Percentiles rank a stretch among this genome's conserved stretches.
phyloP scores from a whole-genome alignment of 2,113 vertebrate species.

The Sterrhoptilus dennistouni region DNA sequence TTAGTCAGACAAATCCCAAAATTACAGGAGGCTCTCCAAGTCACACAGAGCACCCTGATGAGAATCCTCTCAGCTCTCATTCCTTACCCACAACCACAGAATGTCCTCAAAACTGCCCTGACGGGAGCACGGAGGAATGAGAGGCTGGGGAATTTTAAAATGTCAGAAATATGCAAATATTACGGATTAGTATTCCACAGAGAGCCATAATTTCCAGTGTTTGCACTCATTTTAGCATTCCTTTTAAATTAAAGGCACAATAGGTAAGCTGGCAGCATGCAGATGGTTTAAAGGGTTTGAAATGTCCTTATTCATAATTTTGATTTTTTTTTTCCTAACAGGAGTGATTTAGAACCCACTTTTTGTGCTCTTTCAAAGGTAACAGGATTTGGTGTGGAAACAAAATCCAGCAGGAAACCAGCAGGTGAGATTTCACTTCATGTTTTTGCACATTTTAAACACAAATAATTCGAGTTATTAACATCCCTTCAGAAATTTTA shows the following conservation, averaged over 20 bases:
- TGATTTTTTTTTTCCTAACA: background rate
- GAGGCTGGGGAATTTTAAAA: constrained; percentile 11
- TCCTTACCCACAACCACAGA: background rate
- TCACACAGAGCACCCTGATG: background rate
- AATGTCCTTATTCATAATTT: background rate
- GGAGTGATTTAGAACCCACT: background rate
- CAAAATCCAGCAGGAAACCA: background rate
- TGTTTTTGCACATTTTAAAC: background rate
- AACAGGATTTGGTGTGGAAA: background rate
- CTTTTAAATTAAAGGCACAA: constrained; percentile 59
- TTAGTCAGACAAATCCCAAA: background rate
- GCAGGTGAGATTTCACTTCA: constrained; percentile 2
- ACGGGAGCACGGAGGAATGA: background rate
- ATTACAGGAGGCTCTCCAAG: background rate
- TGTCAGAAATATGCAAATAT: constrained; percentile 38
- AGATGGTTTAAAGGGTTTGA: constrained; percentile 35
- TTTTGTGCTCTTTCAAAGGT: constrained; percentile 7
- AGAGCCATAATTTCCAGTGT: constrained; percentile 41
- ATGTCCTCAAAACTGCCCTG: background rate
- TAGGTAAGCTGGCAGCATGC: constrained; percentile 17
- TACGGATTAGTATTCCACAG: background rate
- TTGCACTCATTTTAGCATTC: constrained; percentile 43
- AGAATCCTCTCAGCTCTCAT: background rate
- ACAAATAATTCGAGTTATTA: background rate
- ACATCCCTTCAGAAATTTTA: background rate